Evolutionary conservation across 2,888 invertebrate genomes (phyloP), one percentile per base, ranked within the genome.

Genomic region (Drosophila aldrichi): DNA sequence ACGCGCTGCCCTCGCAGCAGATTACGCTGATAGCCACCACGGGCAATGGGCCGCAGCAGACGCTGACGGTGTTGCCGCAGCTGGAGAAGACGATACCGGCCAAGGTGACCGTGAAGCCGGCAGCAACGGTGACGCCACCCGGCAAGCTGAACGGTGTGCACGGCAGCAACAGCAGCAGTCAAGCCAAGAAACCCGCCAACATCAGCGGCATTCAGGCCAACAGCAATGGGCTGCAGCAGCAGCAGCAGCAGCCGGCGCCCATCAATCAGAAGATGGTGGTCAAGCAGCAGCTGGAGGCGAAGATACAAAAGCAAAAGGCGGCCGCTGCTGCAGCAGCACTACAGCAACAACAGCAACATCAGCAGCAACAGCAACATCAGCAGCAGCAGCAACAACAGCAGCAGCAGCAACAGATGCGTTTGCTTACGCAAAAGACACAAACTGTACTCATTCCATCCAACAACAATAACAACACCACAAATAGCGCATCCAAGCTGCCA

Each of bases 211-310:
- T 57, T 22, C 44, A 57, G 3, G 60, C 66, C 65, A 75, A n/a
- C 63, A 63, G 14, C 48, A 81, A 49, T 52, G 73, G n/a, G 34
- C 68, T n/a, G n/a, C n/a, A 34, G 70, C 18, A 49, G 25, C 46
- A 48, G n/a, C 46, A 46, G 48, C 48, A 48, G n/a, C 46, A 88
- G 6, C 77, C 90, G 20, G 18, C 49, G 20, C 90, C 91, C 2
- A 90, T 92, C 46, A 93, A 89, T 62, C 93, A 95, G 79, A 94
- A 94, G 68, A 91, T 94, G 79, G 94, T 94, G 20, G 93, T 95
- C 1, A 95, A 95, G 77, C 95, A 95, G 81, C 95, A 95, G 85
- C 93, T 96, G 81, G 96, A 96, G 89, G 96, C 96, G 67, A 96
- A 95, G 84, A 94, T 94, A 83, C 95, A 95, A 81, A 95, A 93